Conservation (phyloP, 2,113 vertebrate genomes). For the Cochlearius cochlearius region DNA sequence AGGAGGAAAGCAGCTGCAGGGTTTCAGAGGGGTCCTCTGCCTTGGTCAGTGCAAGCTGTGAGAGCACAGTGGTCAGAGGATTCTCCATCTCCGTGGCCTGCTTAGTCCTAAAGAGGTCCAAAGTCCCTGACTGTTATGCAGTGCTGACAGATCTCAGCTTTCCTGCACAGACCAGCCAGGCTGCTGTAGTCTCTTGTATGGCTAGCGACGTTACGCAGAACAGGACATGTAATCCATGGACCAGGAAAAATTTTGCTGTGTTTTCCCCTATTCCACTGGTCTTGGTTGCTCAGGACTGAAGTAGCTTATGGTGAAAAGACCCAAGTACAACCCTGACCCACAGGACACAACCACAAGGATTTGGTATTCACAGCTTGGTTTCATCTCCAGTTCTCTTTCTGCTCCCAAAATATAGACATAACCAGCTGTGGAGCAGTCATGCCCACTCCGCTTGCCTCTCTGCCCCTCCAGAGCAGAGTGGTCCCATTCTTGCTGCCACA, state of each 20-base stretch:
- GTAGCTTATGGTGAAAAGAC: neutral
- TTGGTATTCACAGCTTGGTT: neutral
- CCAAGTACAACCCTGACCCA: neutral
- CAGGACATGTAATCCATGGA: neutral
- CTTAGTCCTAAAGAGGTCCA: neutral
- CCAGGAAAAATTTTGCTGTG: neutral
- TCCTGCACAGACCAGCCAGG: neutral
- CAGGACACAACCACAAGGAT: neutral
- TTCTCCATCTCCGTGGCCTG: neutral
- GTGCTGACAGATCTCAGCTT: neutral
- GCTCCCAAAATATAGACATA: neutral
- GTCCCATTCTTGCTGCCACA: neutral
- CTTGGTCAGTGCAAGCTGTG: neutral
- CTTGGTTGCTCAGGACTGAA: neutral
- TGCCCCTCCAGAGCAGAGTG: neutral
- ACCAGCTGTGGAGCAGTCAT: neutral
- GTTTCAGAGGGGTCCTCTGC: neutral
- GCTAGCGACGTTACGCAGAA: neutral
- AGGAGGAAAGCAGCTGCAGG: neutral
- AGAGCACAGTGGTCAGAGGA: neutral
- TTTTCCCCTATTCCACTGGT: neutral
- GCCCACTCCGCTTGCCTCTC: accelerated
- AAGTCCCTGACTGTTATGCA: neutral
- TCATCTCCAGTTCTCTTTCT: neutral
- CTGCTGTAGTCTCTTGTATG: neutral